Conservation (phyloP, 1,140 invertebrate genomes). For the Zaprionus davidi region DNA sequence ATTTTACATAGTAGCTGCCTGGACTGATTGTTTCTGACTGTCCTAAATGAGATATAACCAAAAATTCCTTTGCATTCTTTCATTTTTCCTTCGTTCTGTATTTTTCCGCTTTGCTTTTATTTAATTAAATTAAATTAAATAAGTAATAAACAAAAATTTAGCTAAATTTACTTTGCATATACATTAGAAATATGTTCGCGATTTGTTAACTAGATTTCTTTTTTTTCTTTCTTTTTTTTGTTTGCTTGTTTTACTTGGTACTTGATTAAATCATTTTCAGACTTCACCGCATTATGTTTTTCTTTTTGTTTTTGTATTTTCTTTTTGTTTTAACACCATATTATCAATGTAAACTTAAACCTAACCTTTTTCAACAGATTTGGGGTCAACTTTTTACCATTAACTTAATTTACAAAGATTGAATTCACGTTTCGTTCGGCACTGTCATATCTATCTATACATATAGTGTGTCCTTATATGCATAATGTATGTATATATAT, state of each 20-base stretch:
- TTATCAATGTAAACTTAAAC: constrained; percentile 60
- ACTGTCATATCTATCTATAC: constrained; percentile 28
- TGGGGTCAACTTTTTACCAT: constrained; percentile 74
- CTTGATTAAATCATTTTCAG: constrained; percentile 83
- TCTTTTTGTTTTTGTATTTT: constrained; percentile 41
- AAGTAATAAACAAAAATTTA: constrained; percentile 74
- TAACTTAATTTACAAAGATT: constrained; percentile 77
- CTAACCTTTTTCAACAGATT: constrained; percentile 74
- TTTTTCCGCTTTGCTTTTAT: constrained; percentile 66
- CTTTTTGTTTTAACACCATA: constrained; percentile 58
- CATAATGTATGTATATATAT: constrained; percentile 48
- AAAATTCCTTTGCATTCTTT: constrained; percentile 50
- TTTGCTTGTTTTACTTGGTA: constrained; percentile 68
- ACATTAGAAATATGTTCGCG: constrained; percentile 73
- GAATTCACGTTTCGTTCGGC: constrained; percentile 49
- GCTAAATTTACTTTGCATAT: constrained; percentile 61
- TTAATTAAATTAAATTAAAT: constrained; percentile 72
- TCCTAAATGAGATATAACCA: background rate
- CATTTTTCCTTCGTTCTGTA: constrained; percentile 41
- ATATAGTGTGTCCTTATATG: constrained; percentile 51
- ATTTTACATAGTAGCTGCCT: background rate
- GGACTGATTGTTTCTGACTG: background rate
- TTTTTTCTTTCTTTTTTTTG: constrained; percentile 46
- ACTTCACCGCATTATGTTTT: constrained; percentile 72
- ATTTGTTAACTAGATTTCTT: constrained; percentile 41